Evolutionary conservation across 1,140 invertebrate genomes (phyloP).

Genomic region (Phenacoccus solenopsis): DNA sequence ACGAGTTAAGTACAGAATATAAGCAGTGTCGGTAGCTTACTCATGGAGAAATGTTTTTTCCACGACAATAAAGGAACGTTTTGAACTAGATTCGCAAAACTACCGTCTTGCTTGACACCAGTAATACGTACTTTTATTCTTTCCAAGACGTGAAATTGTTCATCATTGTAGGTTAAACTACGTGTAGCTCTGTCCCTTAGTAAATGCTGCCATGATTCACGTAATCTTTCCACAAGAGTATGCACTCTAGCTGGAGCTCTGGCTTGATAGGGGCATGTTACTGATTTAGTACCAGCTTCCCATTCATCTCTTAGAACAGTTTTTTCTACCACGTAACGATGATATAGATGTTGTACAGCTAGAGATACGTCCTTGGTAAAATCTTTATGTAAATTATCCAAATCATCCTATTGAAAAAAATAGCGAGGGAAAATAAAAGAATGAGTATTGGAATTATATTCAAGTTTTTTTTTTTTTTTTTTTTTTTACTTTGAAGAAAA

Average conservation of each 20-base stretch:
- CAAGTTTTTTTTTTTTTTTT: no score
- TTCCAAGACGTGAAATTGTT: slow-evolving; percentile 85
- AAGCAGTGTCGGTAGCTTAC: not conserved
- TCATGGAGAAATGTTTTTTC: not conserved
- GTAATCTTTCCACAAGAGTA: slow-evolving; percentile 60
- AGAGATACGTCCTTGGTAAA: slow-evolving; percentile 35
- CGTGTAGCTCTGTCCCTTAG: slow-evolving; percentile 71
- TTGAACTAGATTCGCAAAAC: no score
- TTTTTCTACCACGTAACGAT: slow-evolving; percentile 41
- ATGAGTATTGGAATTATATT: no score
- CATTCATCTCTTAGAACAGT: slow-evolving; percentile 50
- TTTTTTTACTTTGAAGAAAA: no score
- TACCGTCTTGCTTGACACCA: no score
- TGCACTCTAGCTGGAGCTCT: slow-evolving; percentile 54
- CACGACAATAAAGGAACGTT: not conserved
- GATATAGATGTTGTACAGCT: slow-evolving; percentile 43
- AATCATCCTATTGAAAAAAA: slow-evolving; percentile 29
- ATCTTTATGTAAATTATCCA: slow-evolving; percentile 35
- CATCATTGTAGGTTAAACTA: slow-evolving; percentile 77
- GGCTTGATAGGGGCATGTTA: slow-evolving; percentile 50
- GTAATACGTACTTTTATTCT: slow-evolving; percentile 44
- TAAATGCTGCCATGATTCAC: slow-evolving; percentile 85
- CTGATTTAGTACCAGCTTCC: slow-evolving; percentile 49
- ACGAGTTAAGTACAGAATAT: no score
- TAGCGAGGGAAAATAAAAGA: not conserved